Evolutionary conservation across 1,140 invertebrate genomes (phyloP), one percentile per base, ranked within the genome.

Genomic region (Zaprionus ornatus): DNA sequence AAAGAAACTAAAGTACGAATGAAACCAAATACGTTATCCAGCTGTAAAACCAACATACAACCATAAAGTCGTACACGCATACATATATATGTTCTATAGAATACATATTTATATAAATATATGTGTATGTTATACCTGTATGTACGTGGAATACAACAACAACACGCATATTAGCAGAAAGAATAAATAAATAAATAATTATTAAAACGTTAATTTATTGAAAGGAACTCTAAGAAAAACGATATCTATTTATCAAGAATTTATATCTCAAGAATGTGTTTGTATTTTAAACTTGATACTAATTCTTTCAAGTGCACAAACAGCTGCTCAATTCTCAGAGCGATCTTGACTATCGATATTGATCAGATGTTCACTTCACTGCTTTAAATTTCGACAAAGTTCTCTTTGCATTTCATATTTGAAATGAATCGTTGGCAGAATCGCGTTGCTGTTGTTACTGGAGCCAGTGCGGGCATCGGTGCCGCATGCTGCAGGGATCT

Each of bases 401-500:
- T n/a, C 37, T 10, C n/a, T 9, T 17, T 45, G n/a, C 19, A 6
- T 15, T 45, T 29, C n/a, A 55, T 25, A 55, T n/a, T 27, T 55
- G 52, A 55, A 27, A 56, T 90, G 86, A 45, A 90, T 61, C 86
- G 86, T 42, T 90, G 82, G 86, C 25, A 5, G 15, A 85, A 82
- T 77, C 87, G 84, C 3, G 79, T 91, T 6, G 88, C 88, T 35
- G 88, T 90, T 25, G 80, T 91, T 1, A 91, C 87, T 9, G 87
- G 87, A 1, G 87, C 94, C 1, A 95, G 94, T 56, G 91, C 92
- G 5, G 95, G 95, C 4, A 95, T 95, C 59, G 95, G 95, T 3
- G 92, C 91, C 5, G 93, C 80, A 15, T 91, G 92, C 6, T 91
- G 92, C 57, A 84, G 85, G 60, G 78, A 79, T 32, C 77, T 95